phyloP scores from a whole-genome alignment of 53 echinoderm and acorn worm genomes.

The Holothuria leucospilota region DNA sequence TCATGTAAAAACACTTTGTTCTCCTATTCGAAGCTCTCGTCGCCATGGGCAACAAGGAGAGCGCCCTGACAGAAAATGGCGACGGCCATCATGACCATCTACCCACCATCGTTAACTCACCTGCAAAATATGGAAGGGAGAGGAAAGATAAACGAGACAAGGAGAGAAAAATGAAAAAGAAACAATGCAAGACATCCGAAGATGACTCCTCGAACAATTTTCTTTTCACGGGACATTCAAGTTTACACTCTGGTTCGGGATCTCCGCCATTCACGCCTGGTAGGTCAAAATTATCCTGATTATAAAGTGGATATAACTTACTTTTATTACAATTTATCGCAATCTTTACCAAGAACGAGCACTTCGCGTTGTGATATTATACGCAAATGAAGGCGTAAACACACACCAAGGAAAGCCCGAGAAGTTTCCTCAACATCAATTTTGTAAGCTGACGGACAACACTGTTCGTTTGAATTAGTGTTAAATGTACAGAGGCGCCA shows the following conservation, averaged over 20 bases:
- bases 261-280: conserved; percentile 20
- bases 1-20: too few relatives aligned
- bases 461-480: too few relatives aligned
- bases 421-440: too few relatives aligned
- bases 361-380: too few relatives aligned
- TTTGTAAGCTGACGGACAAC: too few relatives aligned
- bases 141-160: conserved; percentile 69
- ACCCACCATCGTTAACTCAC: conserved; percentile 52
- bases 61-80: not conserved
- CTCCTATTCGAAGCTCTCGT: not conserved
- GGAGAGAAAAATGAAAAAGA: conserved; percentile 65
- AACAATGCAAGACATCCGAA: not conserved
- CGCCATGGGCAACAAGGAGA: conserved; percentile 44
- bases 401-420: too few relatives aligned
- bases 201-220: conserved; percentile 10
- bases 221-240: conserved; percentile 12
- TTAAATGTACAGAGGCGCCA: too few relatives aligned
- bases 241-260: conserved; percentile 7
- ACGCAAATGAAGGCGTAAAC: too few relatives aligned
- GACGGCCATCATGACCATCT: conserved; percentile 41
- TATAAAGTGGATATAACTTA: too few relatives aligned
- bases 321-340: too few relatives aligned
- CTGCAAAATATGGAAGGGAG: conserved; percentile 53
- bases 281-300: not conserved
- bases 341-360: too few relatives aligned